A percentile compares a stretch with the other conserved stretches of the same genome.
Evolutionary conservation across 2,888 invertebrate genomes (phyloP).

Genomic region (Orthosia incerta): DNA sequence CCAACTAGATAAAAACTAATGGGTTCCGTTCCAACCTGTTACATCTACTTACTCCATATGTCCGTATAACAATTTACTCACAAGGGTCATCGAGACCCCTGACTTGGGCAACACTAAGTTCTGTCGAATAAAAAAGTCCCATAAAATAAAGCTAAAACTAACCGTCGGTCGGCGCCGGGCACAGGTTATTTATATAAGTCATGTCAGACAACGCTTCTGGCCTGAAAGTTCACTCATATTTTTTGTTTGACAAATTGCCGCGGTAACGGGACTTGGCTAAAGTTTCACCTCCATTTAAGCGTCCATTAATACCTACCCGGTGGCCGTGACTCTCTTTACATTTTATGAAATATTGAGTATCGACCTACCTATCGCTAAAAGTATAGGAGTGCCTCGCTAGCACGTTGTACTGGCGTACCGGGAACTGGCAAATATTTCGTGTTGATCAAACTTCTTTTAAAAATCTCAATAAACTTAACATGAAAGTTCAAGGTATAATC

Average conservation of each 20-base stretch:
- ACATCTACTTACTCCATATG: slow-evolving; percentile 32
- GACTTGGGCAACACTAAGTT: slow-evolving; percentile 69
- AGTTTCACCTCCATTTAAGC: slow-evolving; percentile 89
- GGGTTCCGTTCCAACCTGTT: slow-evolving; percentile 36
- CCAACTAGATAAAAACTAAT: slow-evolving; percentile 6
- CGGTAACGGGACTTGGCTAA: slow-evolving; percentile 87
- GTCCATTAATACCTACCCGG: slow-evolving; percentile 83
- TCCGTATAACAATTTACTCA: slow-evolving; percentile 55
- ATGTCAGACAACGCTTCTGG: slow-evolving; percentile 85
- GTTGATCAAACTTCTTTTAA: background rate
- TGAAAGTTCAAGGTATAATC: background rate
- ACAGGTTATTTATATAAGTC: slow-evolving; percentile 86
- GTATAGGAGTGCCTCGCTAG: slow-evolving; percentile 31
- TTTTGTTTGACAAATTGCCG: slow-evolving; percentile 90
- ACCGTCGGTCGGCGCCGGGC: slow-evolving; percentile 74
- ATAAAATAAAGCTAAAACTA: slow-evolving; percentile 78
- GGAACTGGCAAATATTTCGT: background rate
- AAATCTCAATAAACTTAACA: slow-evolving; percentile 1
- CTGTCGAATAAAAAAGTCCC: slow-evolving; percentile 74
- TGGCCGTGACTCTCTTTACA: slow-evolving; percentile 78
- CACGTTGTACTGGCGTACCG: background rate
- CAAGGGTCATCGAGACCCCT: slow-evolving; percentile 57
- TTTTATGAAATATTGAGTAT: slow-evolving; percentile 72
- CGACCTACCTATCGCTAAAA: slow-evolving; percentile 59
- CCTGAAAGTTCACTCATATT: slow-evolving; percentile 87